Conservation (phyloP, 1,140 invertebrate species). For the Zophobas atratus region DNA sequence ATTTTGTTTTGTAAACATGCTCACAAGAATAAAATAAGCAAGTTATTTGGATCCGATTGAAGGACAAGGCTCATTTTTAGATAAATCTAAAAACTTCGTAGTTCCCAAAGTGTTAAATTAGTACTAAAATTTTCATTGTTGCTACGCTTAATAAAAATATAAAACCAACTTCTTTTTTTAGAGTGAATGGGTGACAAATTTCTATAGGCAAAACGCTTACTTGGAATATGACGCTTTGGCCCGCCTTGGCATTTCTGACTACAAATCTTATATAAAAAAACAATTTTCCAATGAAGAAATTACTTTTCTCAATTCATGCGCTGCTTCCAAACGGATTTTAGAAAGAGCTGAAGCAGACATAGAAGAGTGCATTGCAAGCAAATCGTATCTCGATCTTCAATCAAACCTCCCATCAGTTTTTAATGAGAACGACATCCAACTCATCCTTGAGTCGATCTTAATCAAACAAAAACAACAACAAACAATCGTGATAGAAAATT, state of each 20-base stretch:
- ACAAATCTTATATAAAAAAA: slow-evolving; percentile 86
- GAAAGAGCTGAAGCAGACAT: slow-evolving; percentile 87
- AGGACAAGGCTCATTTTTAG: too few relatives aligned
- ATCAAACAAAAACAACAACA: slow-evolving; percentile 70
- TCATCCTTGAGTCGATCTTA: slow-evolving; percentile 78
- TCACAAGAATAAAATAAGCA: too few relatives aligned
- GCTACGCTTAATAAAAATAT: background rate
- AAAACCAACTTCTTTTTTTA: slow-evolving; percentile 69
- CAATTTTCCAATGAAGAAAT: slow-evolving; percentile 82
- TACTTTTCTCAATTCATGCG: slow-evolving; percentile 83
- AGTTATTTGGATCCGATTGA: too few relatives aligned
- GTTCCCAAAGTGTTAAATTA: too few relatives aligned
- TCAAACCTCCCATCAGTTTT: slow-evolving; percentile 86
- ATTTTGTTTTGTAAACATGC: too few relatives aligned
- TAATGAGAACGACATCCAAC: slow-evolving; percentile 81
- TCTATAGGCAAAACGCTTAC: slow-evolving; percentile 96
- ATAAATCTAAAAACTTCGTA: too few relatives aligned
- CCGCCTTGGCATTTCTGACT: slow-evolving; percentile 91
- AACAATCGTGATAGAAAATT: slow-evolving; percentile 70
- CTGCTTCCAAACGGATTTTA: slow-evolving; percentile 81
- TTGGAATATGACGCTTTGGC: slow-evolving; percentile 92
- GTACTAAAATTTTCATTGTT: background rate
- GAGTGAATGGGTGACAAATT: slow-evolving; percentile 92
- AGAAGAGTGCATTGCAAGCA: slow-evolving; percentile 85
- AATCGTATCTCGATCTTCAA: slow-evolving; percentile 86